phyloP scores from a whole-genome alignment of 2,888 invertebrate species.

The Epinotia nisella region DNA sequence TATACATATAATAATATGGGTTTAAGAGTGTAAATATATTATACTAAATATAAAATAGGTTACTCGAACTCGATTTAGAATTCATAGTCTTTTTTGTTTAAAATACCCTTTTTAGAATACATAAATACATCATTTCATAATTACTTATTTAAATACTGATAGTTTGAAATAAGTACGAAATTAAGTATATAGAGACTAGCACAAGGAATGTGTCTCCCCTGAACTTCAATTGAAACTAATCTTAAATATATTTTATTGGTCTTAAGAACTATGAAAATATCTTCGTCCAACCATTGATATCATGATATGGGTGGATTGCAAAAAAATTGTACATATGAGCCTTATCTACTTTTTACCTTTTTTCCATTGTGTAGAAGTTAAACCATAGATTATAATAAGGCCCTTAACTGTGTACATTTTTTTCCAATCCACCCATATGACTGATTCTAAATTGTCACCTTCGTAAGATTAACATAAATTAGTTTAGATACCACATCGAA shows the following conservation, averaged over 20 bases:
- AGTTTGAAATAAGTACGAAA: neutral
- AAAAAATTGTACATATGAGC: too few relatives aligned
- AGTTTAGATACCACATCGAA: neutral
- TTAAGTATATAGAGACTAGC: neutral
- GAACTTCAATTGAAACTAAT: neutral
- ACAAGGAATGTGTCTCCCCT: neutral
- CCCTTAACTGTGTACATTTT: too few relatives aligned
- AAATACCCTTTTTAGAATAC: neutral
- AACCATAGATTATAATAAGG: too few relatives aligned
- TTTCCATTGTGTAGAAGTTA: too few relatives aligned
- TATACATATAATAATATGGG: neutral
- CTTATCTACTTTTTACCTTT: too few relatives aligned
- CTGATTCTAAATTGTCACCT: neutral
- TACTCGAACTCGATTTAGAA: neutral
- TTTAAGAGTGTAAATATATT: conserved; percentile 14
- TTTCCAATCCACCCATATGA: too few relatives aligned
- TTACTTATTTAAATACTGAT: neutral
- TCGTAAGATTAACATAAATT: neutral
- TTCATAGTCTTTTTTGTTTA: neutral
- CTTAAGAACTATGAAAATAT: neutral
- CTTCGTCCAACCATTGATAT: neutral
- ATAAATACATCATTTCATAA: neutral
- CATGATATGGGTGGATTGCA: too few relatives aligned
- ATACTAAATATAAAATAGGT: neutral
- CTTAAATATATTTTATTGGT: neutral